Base-by-base conservation (phyloP, 2,113 vertebrate species). In the Jacana jacana region DNA sequence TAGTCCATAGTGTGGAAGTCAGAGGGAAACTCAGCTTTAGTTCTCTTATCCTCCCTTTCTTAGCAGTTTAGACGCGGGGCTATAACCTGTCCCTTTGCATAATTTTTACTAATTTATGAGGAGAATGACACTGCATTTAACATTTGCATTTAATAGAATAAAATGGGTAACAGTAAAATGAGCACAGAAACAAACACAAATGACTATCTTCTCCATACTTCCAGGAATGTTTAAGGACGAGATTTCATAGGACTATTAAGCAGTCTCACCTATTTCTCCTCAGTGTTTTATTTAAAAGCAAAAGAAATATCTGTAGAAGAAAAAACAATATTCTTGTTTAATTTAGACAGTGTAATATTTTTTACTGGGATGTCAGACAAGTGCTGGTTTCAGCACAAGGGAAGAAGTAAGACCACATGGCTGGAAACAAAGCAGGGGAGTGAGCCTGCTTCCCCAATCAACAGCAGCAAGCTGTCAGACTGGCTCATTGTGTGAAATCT, bases 401-500 rank as follows among this genome's bases (percentile, higher is more conserved):
- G 70, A 60, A 93, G 75, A 65, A 86, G 24, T 65, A 66, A 40
- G 91, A 84, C 60, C 93, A 60, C 88, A 68, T 95, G 94, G 83
- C 89, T 57, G 61, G 42, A 77, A 97, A 91, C 84, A 95, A 96
- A 95, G 92, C 92, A 78, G 51, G 61, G 60, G 51, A 66, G 51
- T 75, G 83, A 91, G 80, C 77, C 91, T 71, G 58, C 72, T 73
- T 89, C 83, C 71, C 60, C 86, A 63, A 0, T 71, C 83, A 88
- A 55, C 66, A 69, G 61, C 2, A 0, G 52, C 85, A 88, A 84
- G 83, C 88, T 96, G 94, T 97, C 95, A 93, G 84, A 86, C 82
- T 93, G 83, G 28, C 80, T 94, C 83, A 86, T 92, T 81, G 64
- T 78, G 92, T 92, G 94, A 96, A 93, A 83, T 90, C 72, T 80